Evolutionary conservation across 2,888 invertebrate genomes (phyloP), one percentile per base, ranked within the genome.

Genomic region (Caenorhabditis sulstoni): DNA sequence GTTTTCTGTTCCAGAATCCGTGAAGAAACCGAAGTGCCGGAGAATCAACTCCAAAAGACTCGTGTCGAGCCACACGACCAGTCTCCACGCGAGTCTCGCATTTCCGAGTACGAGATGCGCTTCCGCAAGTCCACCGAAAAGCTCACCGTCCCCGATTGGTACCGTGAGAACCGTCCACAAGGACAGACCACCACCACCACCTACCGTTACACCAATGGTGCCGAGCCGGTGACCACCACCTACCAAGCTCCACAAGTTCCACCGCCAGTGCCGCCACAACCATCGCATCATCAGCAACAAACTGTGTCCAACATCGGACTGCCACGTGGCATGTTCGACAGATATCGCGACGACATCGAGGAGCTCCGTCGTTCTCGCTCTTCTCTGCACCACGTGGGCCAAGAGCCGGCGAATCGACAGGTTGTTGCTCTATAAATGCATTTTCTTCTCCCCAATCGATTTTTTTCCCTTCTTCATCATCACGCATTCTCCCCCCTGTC

Each of bases 11-110:
- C 7, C 66, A 89, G 89, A 67, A 79, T 81, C n/a, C 86, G 90
- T 16, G 90, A 90, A 66, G 89, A 87, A 50, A 81, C 86, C 0
- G 87, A 85, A 55, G 84, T 88, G 8, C 90, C 90, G 5, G 90
- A 90, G 77, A 90, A 90, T 65, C 85, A 90, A 58, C 85, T 90
- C 18, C 87, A 89, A 71, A 90, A 90, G 81, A 83, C 86, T n/a
- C 83, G 85, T 29, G 83, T 82, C 50, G 87, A 84, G 1, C 18
- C 62, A n/a, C 62, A 64, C 8, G 59, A 58, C 12, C 58, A 37
- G 4, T 68, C 67, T 39, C 79, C 85, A 23, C 64, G 79, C 11
- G 67, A 75, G 37, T 76, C 81, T 29, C 66, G 82, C 18, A 71
- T 87, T 35, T 85, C 87, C 14, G 90, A 90, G 68, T 87, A 90